phyloP scores from a whole-genome alignment of 2,888 invertebrate species.

The Eupithecia exiguata region DNA sequence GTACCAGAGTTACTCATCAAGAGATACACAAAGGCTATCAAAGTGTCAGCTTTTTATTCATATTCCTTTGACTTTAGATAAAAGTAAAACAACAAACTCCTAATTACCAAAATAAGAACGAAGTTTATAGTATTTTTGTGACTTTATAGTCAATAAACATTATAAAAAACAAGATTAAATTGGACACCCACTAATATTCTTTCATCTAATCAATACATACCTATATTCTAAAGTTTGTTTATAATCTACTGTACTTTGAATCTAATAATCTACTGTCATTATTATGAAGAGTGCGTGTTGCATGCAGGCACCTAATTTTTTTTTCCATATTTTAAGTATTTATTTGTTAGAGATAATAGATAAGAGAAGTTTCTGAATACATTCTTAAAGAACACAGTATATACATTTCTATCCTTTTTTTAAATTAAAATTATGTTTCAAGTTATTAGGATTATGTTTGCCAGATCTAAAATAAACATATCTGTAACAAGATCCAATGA shows the following conservation, averaged over 20 bases:
- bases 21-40: conserved; percentile 1
- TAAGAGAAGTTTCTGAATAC: too few species aligned
- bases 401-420: too few species aligned
- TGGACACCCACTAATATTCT: background rate
- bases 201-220: background rate
- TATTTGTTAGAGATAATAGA: too few species aligned
- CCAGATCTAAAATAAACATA: background rate
- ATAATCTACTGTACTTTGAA: too few species aligned
- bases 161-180: background rate
- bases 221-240: background rate
- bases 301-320: too few species aligned
- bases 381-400: too few species aligned
- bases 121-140: background rate
- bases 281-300: too few species aligned
- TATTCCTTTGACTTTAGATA: background rate
- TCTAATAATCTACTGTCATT: too few species aligned
- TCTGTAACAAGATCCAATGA: background rate
- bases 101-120: conserved; percentile 1
- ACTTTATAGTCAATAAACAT: background rate
- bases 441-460: background rate
- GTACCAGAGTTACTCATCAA: background rate
- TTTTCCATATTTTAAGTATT: too few species aligned
- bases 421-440: background rate
- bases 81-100: background rate
- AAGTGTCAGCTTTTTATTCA: background rate